phyloP scores from a whole-genome alignment of 2,113 vertebrate genomes.

The Nesogale talazaci region DNA sequence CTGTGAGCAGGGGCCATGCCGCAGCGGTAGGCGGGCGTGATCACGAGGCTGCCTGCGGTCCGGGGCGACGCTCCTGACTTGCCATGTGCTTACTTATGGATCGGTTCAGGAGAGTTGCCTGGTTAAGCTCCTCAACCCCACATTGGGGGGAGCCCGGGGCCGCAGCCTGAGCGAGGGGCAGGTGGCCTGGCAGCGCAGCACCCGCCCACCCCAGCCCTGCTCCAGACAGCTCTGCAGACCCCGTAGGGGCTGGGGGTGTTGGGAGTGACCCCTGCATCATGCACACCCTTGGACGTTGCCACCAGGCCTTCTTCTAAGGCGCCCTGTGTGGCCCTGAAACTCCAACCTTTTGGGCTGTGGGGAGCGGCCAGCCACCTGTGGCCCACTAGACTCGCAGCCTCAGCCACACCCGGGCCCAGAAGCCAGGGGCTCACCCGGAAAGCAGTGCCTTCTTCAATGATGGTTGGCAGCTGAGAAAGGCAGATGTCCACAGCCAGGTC shows the following conservation, averaged over 20 bases:
- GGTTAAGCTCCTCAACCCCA: background rate
- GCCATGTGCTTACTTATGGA: background rate
- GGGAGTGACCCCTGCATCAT: too few relatives aligned
- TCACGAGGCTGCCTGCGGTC: background rate
- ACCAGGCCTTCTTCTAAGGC: background rate
- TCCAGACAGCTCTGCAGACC: too few relatives aligned
- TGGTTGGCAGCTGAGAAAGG: conserved; percentile 98
- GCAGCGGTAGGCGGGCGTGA: background rate
- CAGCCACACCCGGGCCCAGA: background rate
- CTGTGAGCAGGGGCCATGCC: too few relatives aligned
- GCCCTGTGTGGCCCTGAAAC: background rate
- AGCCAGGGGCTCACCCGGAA: conserved; percentile 92
- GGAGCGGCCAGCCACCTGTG: background rate
- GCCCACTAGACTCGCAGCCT: fast-evolving
- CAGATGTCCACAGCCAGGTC: conserved; percentile 99
- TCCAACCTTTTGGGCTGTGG: background rate
- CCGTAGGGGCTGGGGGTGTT: too few relatives aligned
- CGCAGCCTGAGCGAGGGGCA: too few relatives aligned
- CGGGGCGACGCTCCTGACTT: background rate
- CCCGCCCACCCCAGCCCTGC: too few relatives aligned
- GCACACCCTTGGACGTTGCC: too few relatives aligned
- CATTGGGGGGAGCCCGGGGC: fast-evolving
- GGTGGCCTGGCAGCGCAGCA: too few relatives aligned
- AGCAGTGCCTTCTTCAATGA: conserved; percentile 98
- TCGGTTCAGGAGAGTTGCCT: background rate